Percentiles rank a stretch among this genome's conserved stretches.
Conservation (phyloP, 1,140 invertebrate genomes). For the Caenorhabditis brenneri region DNA sequence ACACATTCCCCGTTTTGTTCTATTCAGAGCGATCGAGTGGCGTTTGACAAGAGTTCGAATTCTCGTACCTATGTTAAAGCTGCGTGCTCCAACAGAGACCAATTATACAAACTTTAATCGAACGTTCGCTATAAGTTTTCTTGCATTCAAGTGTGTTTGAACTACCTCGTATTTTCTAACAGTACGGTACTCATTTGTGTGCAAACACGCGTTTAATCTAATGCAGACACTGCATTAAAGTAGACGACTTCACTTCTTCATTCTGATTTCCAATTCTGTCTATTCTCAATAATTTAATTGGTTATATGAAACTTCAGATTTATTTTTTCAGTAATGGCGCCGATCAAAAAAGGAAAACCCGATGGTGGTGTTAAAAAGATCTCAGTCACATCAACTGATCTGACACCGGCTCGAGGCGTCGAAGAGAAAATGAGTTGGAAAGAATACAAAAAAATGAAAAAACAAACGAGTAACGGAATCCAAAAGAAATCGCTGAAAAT, state of each 20-base stretch:
- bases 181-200: not conserved
- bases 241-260: not conserved
- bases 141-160: no score
- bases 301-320: no score
- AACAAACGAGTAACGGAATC: not conserved
- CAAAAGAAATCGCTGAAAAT: not conserved
- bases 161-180: not conserved
- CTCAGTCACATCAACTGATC: not conserved
- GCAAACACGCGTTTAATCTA: not conserved
- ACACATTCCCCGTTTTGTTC: no score
- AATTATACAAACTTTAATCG: no score
- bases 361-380: not conserved
- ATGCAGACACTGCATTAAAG: no score
- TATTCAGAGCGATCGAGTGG: no score
- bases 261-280: not conserved
- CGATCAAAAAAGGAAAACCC: not conserved
- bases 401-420: not conserved
- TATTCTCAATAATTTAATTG: not conserved
- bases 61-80: no score
- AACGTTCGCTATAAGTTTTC: no score
- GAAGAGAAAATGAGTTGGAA: conserved; percentile 27
- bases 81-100: no score
- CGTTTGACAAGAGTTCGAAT: no score
- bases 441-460: conserved; percentile 22
- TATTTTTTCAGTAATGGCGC: not conserved